Conservation (phyloP, 2,888 invertebrate species). For the Lycaena phlaeas region DNA sequence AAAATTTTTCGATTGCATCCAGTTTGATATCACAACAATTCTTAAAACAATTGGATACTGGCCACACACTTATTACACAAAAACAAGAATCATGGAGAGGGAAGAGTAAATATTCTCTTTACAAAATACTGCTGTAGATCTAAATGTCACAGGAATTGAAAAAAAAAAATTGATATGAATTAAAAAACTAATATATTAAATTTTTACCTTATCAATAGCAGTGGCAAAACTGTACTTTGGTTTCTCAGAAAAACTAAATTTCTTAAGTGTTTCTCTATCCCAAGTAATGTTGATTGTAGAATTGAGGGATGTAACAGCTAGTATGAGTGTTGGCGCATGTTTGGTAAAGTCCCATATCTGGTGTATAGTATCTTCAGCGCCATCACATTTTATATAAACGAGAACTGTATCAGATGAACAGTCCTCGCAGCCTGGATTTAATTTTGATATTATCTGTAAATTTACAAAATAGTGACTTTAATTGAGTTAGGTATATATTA, state of each 20-base stretch:
- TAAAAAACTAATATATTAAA: background rate
- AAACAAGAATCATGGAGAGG: too few species aligned
- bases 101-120: too few species aligned
- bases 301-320: slow-evolving; percentile 60
- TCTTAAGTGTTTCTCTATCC: slow-evolving; percentile 37
- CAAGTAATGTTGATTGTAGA: slow-evolving; percentile 65
- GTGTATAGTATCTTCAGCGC: slow-evolving; percentile 73
- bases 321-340: slow-evolving; percentile 71
- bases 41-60: too few species aligned
- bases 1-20: too few species aligned
- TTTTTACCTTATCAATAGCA: slow-evolving; percentile 73
- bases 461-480: background rate
- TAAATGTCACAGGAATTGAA: too few species aligned
- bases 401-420: slow-evolving; percentile 45
- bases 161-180: background rate
- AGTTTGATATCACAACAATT: too few species aligned
- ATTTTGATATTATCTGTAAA: slow-evolving; percentile 40
- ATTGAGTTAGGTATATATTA: too few species aligned
- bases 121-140: too few species aligned
- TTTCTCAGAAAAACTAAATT: slow-evolving; percentile 50
- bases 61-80: too few species aligned
- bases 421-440: slow-evolving; percentile 46
- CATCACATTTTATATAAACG: slow-evolving; percentile 70
- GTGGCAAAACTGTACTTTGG: slow-evolving; percentile 74
- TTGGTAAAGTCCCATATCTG: slow-evolving; percentile 78